Evolutionary conservation across 53 echinoderm and acorn worm species (phyloP), one percentile per base, ranked within the genome.

Genomic region (Antedon mediterranea): DNA sequence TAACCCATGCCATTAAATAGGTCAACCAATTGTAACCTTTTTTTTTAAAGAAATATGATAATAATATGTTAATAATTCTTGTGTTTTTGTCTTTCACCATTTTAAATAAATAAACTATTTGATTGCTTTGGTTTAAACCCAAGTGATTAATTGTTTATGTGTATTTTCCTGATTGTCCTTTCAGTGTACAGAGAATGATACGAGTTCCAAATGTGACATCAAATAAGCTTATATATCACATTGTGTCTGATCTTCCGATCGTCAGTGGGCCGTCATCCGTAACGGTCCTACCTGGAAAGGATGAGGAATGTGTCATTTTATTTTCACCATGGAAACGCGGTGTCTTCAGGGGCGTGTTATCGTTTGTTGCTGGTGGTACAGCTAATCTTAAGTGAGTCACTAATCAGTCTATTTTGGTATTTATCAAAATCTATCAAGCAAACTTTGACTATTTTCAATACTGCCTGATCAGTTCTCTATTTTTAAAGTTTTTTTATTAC

Each of bases 241-340:
- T 84, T 28, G 91, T 89, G 0, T 92, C 91, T 0, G 91, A 95
- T 43, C 88, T 95, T 34, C 76, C 89, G 34, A 92, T 95, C 78
- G 83, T 89, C 70, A 87, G 81, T n/a, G 95, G 95, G 28, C 75
- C 91, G 23, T 79, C 91, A 0, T 75, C 85, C n/a, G 81, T 91
- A 33, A 87, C 91, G 23, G 95, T 95, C 30, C 78, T 95, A 28
- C 91, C 95, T 11, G 82, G 89, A 43, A 91, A 95, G 32, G 95
- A 95, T 43, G 95, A 87, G 33, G 95, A 95, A 76, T 91, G 89
- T 79, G 57, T 79, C 71, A 79, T 95, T 29, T 76, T 74, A 0
- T 79, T 89, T 32, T 85, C 95, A 28, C 95, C 95, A 79, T 95
- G 95, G 95, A 95, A 87, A 87, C 91, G 91, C 13, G 94, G 95